Percentiles rank a stretch among this genome's conserved stretches.
phyloP scores from a whole-genome alignment of 1,140 invertebrate genomes.

The Lepeophtheirus salmonis region DNA sequence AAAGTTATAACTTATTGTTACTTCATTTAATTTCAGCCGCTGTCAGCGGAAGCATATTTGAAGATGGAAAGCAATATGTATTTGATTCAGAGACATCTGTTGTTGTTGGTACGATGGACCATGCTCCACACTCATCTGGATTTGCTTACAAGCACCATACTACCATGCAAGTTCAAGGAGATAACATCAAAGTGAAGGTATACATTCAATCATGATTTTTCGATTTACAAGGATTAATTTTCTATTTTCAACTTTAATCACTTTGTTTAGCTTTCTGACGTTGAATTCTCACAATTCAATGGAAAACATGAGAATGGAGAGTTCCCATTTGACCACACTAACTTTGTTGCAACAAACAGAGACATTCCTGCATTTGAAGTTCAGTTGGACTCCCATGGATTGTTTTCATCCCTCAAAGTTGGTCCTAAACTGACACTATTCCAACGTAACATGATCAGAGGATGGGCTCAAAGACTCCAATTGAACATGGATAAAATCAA shows the following conservation, averaged over 20 bases:
- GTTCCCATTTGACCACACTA: background rate
- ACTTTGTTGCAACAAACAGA: background rate
- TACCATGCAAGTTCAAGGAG: slow-evolving; percentile 10
- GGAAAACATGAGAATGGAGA: background rate
- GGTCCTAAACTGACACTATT: background rate
- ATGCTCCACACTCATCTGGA: slow-evolving; percentile 1
- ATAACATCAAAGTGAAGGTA: slow-evolving; percentile 8
- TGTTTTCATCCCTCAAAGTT: background rate
- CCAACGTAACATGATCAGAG: slow-evolving; percentile 7
- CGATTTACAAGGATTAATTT: background rate
- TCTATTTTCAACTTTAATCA: no score
- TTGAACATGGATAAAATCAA: slow-evolving; percentile 6
- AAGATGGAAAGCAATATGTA: slow-evolving; percentile 12
- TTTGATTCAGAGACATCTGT: background rate
- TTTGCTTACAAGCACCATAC: background rate
- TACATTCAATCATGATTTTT: no score
- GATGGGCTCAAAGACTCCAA: slow-evolving; percentile 8
- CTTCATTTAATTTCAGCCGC: slow-evolving; percentile 1
- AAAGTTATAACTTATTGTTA: background rate
- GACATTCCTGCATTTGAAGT: background rate
- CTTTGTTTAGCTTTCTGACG: background rate
- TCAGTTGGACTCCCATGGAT: background rate
- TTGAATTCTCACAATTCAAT: background rate
- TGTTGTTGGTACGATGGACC: slow-evolving; percentile 15
- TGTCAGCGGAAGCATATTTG: background rate